Base-by-base conservation (phyloP, 1,140 invertebrate genomes). In the Heliothis subflexa region DNA sequence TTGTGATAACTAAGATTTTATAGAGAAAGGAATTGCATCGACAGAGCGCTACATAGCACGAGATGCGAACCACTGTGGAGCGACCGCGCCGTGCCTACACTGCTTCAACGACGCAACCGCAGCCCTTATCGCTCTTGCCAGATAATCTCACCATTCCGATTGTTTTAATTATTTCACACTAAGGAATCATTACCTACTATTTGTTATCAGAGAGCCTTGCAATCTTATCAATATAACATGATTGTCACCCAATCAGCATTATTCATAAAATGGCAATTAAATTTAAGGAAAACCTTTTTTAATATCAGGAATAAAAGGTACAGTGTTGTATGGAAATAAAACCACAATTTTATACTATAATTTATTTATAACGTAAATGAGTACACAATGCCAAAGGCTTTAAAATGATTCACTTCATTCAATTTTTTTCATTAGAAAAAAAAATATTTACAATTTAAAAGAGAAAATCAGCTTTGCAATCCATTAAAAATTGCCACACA, bases 311-410 rank as follows among this genome's bases (percentile, higher is more conserved):
- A 52, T 70, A 54, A 21, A 52, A 28, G 14, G 49, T 28, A 49
- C 21, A 59, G 28, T 14, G 70, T 9, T 40, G 0, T 40, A 9
- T 40, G 25, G 64, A 85, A 84, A 88, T 86, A 90, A 93, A 86
- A 47, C 81, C 83, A 87, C 4, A 62, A 79, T 80, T 87, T 91
- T 87, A 93, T 94, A 92, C 92, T 91, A 93, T 92, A 91, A 93
- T 94, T 94, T 94, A 93, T 94, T 93, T 89, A 93, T 93, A 94
- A 93, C 91, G 90, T 93, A 94, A 94, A 93, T 93, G 92, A 93
- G 92, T 94, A 94, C 92, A 94, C 91, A 92, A 93, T 89, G 93
- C 91, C 91, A 92, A 89, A 92, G 92, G 91, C 91, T 93, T 93
- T 73, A 87, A 92, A 93, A 92, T 90, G 88, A 90, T 93, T 94